Evolutionary conservation across 1,140 invertebrate species (phyloP), one percentile per base, ranked within the genome.

Genomic region (Zaprionus ornatus): DNA sequence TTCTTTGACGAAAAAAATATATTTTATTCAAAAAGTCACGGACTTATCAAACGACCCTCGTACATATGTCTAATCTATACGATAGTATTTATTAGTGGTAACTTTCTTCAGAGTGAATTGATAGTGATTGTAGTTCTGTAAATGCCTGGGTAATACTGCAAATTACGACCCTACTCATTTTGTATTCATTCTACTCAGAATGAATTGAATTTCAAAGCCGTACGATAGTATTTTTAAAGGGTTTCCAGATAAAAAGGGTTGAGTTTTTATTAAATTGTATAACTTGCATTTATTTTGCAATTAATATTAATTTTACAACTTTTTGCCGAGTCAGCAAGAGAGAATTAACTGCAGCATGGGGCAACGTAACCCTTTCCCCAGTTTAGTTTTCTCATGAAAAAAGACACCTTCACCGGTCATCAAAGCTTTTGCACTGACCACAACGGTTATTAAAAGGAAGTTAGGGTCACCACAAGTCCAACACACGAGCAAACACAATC

Each of bases 371-470:
- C n/a, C 40, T 17, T 17, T 17, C 7, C 15, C 2, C 40, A 7
- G n/a, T 17, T 17, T 3, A 10, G n/a, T 52, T 55, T 55, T 55
- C 52, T 25, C 55, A 57, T 17, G 55, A 32, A 35, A 32, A 35
- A 21, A 37, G 55, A 40, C 35, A 60, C 32, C 35, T 60, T 23
- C n/a, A 35, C 13, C 55, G 17, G 13, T 19, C 55, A 55, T 29
- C 52, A 55, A 27, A 27, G 52, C 45, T 61, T 35, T 27, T 56
- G 48, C 23, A 37, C 42, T 56, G 62, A 87, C 83, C 83, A 56
- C 83, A 87, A 74, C 12, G 61, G 54, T 55, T 68, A 79, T 59
- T 79, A 73, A 85, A 76, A 78, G 70, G 68, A 80, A 61, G 64
- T 78, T 67, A 67, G 64, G 68, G 55, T 37, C 12, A 76, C 61